Evolutionary conservation across 2,888 invertebrate genomes (phyloP), one percentile per base, ranked within the genome.

Genomic region (Drosophila aldrichi): DNA sequence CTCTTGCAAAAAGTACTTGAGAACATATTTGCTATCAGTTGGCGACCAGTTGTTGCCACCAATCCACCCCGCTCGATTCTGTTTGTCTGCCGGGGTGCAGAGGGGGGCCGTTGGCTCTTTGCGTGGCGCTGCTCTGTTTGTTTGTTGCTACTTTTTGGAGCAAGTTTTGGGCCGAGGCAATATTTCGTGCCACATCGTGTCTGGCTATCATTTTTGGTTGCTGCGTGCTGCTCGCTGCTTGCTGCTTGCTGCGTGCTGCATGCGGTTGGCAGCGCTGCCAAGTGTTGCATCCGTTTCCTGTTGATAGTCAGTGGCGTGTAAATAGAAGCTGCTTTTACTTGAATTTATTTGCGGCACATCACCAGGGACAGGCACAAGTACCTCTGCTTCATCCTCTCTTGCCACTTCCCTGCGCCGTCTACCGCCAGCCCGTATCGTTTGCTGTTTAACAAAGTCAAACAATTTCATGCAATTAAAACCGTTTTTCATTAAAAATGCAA

Each of bases 401-500:
- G 0, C 7, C 29, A 7, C 29, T 29, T 7, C 7, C 1, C 29
- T 12, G 22, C 22, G 3, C 2, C 10, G 8, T 34, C 7, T n/a
- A 16, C 14, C 12, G 22, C 9, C 52, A 14, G 25, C 6, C 62
- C 25, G 72, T 61, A 62, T 70, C 66, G 67, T 58, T 79, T 52
- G 54, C 79, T 90, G 82, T 89, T 89, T 90, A 84, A 80, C 89
- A 86, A 88, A 86, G 85, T 77, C 88, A 85, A 90, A 90, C 91
- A 90, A 90, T 85, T 90, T 90, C 82, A 82, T 87, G 90, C 91
- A 89, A 89, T 89, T 89, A 89, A 87, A 85, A 81, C 76, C 88
- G 85, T 85, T 89, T 90, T 88, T 90, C 88, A 90, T 90, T 90
- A 90, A 89, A 89, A 89, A 90, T 90, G 91, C 85, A 89, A 90